These are phyloP conservation scores for Chloroclysta siterata DNA, from an alignment of 2,888 invertebrate species.

Conservation along the genomic window DNA sequence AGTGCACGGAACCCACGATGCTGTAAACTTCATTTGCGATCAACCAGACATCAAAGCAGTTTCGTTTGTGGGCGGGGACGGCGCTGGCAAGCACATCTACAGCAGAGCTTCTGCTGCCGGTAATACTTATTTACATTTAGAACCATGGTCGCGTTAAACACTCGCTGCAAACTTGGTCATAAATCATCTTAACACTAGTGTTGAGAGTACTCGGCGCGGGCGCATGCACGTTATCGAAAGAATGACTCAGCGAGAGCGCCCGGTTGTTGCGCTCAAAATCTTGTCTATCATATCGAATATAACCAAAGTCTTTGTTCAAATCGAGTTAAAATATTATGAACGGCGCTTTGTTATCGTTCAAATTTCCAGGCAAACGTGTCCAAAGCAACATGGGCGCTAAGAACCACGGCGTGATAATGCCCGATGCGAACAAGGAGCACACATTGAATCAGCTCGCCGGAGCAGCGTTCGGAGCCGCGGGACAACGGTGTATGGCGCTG, in stretches of 20 bases:
- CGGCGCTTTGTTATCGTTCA: no score
- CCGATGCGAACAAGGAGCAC: constrained; percentile 98
- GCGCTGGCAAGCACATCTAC: constrained; percentile 98
- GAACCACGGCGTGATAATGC: constrained; percentile 98
- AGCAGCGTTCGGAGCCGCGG: constrained; percentile 99
- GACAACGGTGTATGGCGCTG: constrained; percentile 99
- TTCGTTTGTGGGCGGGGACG: constrained; percentile 99
- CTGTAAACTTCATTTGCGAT: constrained; percentile 99
- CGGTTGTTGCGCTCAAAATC: no score
- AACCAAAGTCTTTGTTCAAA: no score
- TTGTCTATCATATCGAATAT: no score
- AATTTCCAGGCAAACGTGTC: constrained; percentile 94
- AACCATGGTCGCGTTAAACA: no score
- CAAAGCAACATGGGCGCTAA: constrained; percentile 99
- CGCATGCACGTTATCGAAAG: no score
- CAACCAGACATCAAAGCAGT: constrained; percentile 97
- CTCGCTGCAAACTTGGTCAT: no score
- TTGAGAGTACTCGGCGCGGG: no score
- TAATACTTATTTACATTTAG: constrained; percentile 61
- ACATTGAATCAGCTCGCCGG: constrained; percentile 96
- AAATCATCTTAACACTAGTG: no score
- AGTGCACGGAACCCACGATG: constrained; percentile 97
- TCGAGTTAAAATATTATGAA: no score
- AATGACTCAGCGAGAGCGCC: no score
- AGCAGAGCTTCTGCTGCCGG: constrained; percentile 95